A percentile compares a stretch with the other conserved stretches of the same genome.
These are phyloP conservation scores for Tetranychus cinnabarinus DNA, from an alignment of 1,140 invertebrate species.

Conservation along the genomic window DNA sequence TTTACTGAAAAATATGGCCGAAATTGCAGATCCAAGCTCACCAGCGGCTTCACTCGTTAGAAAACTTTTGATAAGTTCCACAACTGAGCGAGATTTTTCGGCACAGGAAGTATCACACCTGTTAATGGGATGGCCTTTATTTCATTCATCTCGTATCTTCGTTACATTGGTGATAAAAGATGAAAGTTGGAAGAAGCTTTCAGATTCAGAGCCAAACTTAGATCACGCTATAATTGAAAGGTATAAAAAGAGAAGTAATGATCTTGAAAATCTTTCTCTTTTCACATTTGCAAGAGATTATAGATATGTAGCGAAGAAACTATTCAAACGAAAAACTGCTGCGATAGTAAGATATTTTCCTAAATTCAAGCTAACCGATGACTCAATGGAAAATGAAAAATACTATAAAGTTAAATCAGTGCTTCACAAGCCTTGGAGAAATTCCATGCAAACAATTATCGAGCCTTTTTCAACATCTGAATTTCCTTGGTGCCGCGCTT, in stretches of 20 bases:
- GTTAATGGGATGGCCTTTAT: background rate
- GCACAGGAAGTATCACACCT: background rate
- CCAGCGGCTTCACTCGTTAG: background rate
- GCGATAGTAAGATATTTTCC: background rate
- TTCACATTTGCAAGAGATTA: no score
- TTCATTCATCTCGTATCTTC: background rate
- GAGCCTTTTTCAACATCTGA: no score
- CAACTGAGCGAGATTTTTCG: background rate
- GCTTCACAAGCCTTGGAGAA: no score
- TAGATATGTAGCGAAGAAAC: no score
- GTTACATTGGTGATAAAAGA: background rate
- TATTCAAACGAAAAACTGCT: no score
- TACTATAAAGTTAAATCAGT: background rate
- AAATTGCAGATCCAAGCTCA: background rate
- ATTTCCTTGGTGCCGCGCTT: no score
- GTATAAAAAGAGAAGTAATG: no score
- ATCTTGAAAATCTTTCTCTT: no score
- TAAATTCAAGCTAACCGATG: background rate
- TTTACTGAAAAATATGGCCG: background rate
- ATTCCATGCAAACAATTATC: no score
- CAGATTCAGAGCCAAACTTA: background rate
- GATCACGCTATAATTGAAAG: no score
- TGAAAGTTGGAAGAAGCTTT: background rate
- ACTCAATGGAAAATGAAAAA: background rate
- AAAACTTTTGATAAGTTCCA: background rate